Conservation (phyloP, 2,113 vertebrate genomes). For the Pagrus major region DNA sequence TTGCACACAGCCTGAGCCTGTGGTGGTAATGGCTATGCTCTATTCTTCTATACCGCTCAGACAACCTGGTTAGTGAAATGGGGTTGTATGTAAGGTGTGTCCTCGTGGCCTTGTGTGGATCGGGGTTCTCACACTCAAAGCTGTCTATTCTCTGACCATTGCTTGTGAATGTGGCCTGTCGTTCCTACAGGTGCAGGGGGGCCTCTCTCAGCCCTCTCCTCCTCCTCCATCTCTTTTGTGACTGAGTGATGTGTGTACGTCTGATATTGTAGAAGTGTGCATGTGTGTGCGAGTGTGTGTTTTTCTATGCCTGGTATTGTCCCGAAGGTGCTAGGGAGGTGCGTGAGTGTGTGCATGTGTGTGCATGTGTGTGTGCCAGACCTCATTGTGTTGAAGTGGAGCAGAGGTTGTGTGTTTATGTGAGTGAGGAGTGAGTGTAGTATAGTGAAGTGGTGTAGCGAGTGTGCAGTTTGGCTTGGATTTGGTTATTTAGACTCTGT, state of each 20-base stretch:
- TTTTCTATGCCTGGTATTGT: constrained; percentile 53
- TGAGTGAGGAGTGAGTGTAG: constrained; percentile 51
- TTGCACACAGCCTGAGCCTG: constrained; percentile 21
- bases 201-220: constrained; percentile 47
- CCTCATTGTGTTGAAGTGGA: constrained; percentile 66
- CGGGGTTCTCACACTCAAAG: constrained; percentile 61
- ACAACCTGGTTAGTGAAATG: constrained; percentile 42
- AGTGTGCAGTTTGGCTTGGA: constrained; percentile 40
- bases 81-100: constrained; percentile 47
- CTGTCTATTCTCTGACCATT: constrained; percentile 59
- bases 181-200: constrained; percentile 69
- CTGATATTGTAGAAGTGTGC: constrained; percentile 60
- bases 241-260: constrained; percentile 66
- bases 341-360: constrained; percentile 1
- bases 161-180: constrained; percentile 56
- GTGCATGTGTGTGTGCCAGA: constrained; percentile 11
- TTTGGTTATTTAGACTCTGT: constrained; percentile 32
- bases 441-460: constrained; percentile 36
- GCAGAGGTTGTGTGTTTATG: constrained; percentile 60
- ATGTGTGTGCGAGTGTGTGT: constrained; percentile 29
- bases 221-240: constrained; percentile 63
- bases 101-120: constrained; percentile 42
- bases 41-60: constrained; percentile 22
- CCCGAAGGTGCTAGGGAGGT: constrained; percentile 49
- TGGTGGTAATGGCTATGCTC: constrained; percentile 31